These are phyloP conservation scores for Ephydatia muelleri DNA, from an alignment of 37 sponge, comb jelly and placozoan species.

Conservation along the genomic window DNA sequence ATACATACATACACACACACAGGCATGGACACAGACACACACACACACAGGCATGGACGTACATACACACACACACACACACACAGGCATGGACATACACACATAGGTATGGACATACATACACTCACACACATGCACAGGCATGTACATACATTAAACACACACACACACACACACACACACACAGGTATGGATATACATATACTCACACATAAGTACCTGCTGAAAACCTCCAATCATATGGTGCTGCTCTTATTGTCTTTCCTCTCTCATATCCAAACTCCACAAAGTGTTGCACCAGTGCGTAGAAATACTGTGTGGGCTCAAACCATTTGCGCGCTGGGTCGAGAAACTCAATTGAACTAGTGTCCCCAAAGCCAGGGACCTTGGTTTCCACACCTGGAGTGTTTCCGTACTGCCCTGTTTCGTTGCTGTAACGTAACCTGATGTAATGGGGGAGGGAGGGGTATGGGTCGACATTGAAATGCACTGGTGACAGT, in stretches of 20 bases:
- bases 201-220: constrained; percentile 30
- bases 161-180: not conserved
- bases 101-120: too few species aligned
- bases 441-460: constrained; percentile 45
- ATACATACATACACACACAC: too few species aligned
- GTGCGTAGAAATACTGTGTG: constrained; percentile 39
- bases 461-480: not conserved
- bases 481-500: too few species aligned
- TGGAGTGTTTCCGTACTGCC: constrained; percentile 27
- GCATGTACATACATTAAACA: too few species aligned
- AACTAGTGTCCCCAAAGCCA: constrained; percentile 79
- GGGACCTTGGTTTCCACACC: constrained; percentile 72
- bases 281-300: constrained; percentile 68
- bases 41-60: too few species aligned
- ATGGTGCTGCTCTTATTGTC: constrained; percentile 87
- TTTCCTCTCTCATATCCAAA: constrained; percentile 84
- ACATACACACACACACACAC: too few species aligned
- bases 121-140: too few species aligned
- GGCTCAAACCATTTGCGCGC: constrained; percentile 10
- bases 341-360: constrained; percentile 76
- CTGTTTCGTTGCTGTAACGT: constrained; percentile 27
- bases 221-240: constrained; percentile 92
- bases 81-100: too few species aligned
- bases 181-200: not conserved
- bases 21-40: too few species aligned